Conservation (phyloP, 1,140 invertebrate genomes). For the Drosophila busckii region DNA sequence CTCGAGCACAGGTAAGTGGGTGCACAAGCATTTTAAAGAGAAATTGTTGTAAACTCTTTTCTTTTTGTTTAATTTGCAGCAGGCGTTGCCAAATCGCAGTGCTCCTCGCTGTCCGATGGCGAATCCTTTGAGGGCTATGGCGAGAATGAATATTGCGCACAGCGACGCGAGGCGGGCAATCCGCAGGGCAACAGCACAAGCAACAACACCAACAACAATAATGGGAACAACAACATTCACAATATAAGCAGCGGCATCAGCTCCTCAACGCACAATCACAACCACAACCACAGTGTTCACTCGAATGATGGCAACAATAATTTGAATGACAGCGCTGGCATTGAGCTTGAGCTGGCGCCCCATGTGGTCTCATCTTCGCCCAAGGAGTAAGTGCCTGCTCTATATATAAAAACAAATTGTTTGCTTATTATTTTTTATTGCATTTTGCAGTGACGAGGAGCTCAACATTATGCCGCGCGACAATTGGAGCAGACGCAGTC, state of each 20-base stretch:
- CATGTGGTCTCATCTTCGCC: slow-evolving; percentile 62
- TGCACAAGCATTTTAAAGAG: neutral
- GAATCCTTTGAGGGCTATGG: slow-evolving; percentile 85
- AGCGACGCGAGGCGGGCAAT: slow-evolving; percentile 10
- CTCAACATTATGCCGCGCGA: slow-evolving; percentile 83
- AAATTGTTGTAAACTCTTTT: neutral
- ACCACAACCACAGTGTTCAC: slow-evolving; percentile 53
- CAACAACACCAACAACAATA: slow-evolving; percentile 20
- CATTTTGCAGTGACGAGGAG: slow-evolving; percentile 72
- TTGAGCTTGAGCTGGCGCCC: slow-evolving; percentile 75
- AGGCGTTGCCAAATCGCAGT: slow-evolving; percentile 80
- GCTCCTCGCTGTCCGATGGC: slow-evolving; percentile 83
- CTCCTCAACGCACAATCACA: slow-evolving; percentile 8
- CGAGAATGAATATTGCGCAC: slow-evolving; percentile 79
- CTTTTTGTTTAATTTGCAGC: slow-evolving; percentile 14
- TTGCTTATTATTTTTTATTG: slow-evolving; percentile 30
- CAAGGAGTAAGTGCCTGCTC: slow-evolving; percentile 49
- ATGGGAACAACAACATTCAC: slow-evolving; percentile 24
- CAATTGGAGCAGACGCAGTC: slow-evolving; percentile 87
- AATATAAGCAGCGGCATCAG: slow-evolving; percentile 33
- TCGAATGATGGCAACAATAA: slow-evolving; percentile 69
- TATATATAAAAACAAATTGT: neutral
- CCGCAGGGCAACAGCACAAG: neutral
- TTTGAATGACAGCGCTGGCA: slow-evolving; percentile 57
- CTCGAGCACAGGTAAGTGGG: slow-evolving; percentile 64